These are phyloP conservation scores for Exaiptasia diaphana DNA, from an alignment of 64 coral and sea anemone species.

Conservation along the genomic window DNA sequence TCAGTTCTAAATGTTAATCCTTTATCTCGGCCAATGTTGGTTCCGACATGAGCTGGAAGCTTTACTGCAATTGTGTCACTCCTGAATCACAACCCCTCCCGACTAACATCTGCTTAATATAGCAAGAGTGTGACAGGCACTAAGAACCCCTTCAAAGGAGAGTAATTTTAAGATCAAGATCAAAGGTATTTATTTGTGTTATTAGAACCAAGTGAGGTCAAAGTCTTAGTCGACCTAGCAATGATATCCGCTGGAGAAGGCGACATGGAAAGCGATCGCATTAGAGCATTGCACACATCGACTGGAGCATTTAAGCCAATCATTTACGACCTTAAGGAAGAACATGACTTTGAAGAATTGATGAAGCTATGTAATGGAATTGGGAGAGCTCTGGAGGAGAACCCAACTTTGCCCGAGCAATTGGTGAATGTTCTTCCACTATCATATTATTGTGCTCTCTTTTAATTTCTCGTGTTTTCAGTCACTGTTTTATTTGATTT, in stretches of 20 bases:
- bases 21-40: too few species aligned
- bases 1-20: too few species aligned
- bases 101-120: too few species aligned
- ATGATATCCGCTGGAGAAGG: slow-evolving; percentile 78
- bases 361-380: slow-evolving; percentile 38
- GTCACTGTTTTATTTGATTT: too few species aligned
- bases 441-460: too few species aligned
- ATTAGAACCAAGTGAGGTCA: slow-evolving; percentile 48
- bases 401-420: slow-evolving; percentile 15
- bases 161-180: too few species aligned
- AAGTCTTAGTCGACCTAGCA: slow-evolving; percentile 65
- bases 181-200: not conserved
- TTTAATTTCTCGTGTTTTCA: too few species aligned
- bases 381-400: slow-evolving; percentile 15
- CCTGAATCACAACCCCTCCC: too few species aligned
- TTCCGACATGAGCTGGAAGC: too few species aligned
- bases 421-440: slow-evolving; percentile 49
- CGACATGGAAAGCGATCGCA: slow-evolving; percentile 62
- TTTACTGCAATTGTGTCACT: too few species aligned
- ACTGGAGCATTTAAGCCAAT: slow-evolving; percentile 63
- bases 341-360: slow-evolving; percentile 25
- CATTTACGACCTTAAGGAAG: slow-evolving; percentile 55
- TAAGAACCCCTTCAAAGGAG: too few species aligned
- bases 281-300: slow-evolving; percentile 60
- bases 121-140: too few species aligned